Percentiles rank a stretch among this genome's conserved stretches.
These are phyloP conservation scores for Rhingia rostrata DNA, from an alignment of 2,888 invertebrate species.

Conservation along the genomic window DNA sequence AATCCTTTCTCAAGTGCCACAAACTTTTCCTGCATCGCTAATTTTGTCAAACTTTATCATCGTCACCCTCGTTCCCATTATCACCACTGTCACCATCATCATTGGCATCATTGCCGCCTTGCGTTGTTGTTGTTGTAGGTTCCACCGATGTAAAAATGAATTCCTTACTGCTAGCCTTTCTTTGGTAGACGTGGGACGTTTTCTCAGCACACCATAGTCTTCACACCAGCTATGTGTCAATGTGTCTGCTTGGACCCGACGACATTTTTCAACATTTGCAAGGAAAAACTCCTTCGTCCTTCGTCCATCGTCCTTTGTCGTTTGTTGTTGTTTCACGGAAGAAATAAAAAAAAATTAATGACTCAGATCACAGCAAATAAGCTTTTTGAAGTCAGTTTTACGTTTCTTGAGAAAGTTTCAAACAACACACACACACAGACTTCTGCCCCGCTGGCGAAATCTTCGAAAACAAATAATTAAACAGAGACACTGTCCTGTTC, in stretches of 20 bases:
- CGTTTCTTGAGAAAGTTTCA: constrained; percentile 30
- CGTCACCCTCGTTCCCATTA: constrained; percentile 66
- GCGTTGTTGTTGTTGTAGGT: constrained; percentile 51
- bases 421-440: constrained; percentile 24
- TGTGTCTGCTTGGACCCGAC: constrained; percentile 30
- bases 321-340: neutral
- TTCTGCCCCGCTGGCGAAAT: constrained; percentile 18
- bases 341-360: constrained; percentile 47
- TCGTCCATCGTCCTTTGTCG: neutral
- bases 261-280: constrained; percentile 31
- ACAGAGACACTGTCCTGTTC: constrained; percentile 41
- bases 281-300: constrained; percentile 16
- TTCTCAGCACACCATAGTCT: constrained; percentile 45
- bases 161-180: constrained; percentile 22
- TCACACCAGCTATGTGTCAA: constrained; percentile 42
- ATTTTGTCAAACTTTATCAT: constrained; percentile 74
- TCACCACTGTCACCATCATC: constrained; percentile 50
- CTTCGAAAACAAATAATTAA: constrained; percentile 70
- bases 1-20: constrained; percentile 65
- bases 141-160: neutral
- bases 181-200: constrained; percentile 21
- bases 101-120: constrained; percentile 45
- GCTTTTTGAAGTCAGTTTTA: constrained; percentile 59
- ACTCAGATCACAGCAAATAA: constrained; percentile 68
- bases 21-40: constrained; percentile 73